These are phyloP conservation scores for Coenonympha glycerion DNA, from an alignment of 2,888 invertebrate species.

Conservation along the genomic window DNA sequence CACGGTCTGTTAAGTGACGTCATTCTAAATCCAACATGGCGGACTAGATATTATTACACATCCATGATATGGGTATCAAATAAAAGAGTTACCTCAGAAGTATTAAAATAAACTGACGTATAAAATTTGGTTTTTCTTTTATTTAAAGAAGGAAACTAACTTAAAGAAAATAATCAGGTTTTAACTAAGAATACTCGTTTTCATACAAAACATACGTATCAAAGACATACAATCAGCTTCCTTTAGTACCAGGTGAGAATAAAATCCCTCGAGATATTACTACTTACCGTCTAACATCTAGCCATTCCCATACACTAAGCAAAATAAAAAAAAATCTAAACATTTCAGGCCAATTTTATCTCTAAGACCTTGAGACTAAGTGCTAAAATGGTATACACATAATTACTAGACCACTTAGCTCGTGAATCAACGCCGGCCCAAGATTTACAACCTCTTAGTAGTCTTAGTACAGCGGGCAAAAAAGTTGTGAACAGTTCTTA, in stretches of 20 bases:
- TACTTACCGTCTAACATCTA: slow-evolving; percentile 18
- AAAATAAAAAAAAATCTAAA: neutral
- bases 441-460: slow-evolving; percentile 20
- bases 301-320: slow-evolving; percentile 3
- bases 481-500: slow-evolving; percentile 10
- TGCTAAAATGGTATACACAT: neutral
- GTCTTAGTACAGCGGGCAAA: slow-evolving; percentile 7
- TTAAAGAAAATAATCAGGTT: too few relatives aligned
- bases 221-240: slow-evolving; percentile 4
- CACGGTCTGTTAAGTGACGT: too few relatives aligned
- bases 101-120: too few relatives aligned
- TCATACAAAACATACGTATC: neutral
- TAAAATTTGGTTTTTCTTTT: too few relatives aligned
- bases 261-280: slow-evolving; percentile 16
- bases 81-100: too few relatives aligned
- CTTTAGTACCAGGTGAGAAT: slow-evolving; percentile 20
- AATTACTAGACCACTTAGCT: slow-evolving; percentile 1
- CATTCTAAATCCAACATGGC: too few relatives aligned
- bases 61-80: too few relatives aligned
- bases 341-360: neutral
- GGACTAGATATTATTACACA: too few relatives aligned
- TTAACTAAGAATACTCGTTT: too few relatives aligned
- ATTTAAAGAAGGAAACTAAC: too few relatives aligned
- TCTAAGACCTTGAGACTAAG: neutral
- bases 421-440: slow-evolving; percentile 19